phyloP scores from a whole-genome alignment of 2,113 vertebrate genomes.

The Zosterops borbonicus region DNA sequence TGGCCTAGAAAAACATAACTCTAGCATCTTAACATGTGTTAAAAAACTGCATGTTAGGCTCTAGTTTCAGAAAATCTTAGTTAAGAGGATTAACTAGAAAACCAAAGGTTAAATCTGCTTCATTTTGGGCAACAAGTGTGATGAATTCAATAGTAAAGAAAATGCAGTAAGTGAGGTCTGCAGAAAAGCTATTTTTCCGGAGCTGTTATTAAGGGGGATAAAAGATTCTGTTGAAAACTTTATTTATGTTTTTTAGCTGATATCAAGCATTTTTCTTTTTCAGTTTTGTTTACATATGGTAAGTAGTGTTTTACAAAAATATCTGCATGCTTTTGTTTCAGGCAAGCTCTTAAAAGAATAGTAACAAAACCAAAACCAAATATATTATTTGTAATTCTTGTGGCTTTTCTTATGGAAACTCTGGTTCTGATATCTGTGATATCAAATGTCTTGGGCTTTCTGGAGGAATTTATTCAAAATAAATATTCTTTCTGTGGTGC shows the following conservation, averaged over 20 bases:
- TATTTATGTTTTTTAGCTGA: background rate
- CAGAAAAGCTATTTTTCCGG: background rate
- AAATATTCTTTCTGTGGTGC: background rate
- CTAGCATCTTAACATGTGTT: background rate
- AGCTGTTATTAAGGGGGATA: rapidly evolving
- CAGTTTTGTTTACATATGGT: background rate
- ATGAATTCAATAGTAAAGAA: conserved; percentile 1
- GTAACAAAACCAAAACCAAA: background rate
- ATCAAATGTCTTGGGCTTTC: background rate
- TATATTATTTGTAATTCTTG: background rate
- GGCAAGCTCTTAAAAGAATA: background rate
- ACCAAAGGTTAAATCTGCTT: background rate
- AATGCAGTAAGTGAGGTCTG: background rate
- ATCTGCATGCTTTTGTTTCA: background rate
- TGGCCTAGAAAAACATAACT: background rate
- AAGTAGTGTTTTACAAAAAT: background rate
- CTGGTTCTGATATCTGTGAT: background rate
- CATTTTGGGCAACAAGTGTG: background rate
- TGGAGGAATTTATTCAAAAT: background rate
- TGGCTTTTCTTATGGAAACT: background rate
- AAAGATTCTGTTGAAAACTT: background rate
- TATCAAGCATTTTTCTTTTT: background rate
- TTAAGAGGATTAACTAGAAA: background rate
- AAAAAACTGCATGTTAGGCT: background rate
- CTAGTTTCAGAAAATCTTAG: background rate